Percentiles rank a stretch among this genome's conserved stretches.
These are phyloP conservation scores for rat (Rattus norvegicus) DNA, from an alignment of 2,113 vertebrate species.

Conservation along the genomic window GRCr8 NC_086024.1:42462501-42463000, in stretches of 20 bases:
- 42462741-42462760: neutral
- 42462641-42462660: neutral
- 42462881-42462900: neutral
- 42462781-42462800: neutral
- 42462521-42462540: neutral
- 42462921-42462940: neutral
- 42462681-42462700: too few relatives aligned
- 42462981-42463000: neutral
- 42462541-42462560: neutral
- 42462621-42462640: neutral
- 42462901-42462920: neutral
- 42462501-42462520: neutral
- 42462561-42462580: neutral
- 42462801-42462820: neutral
- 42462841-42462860: neutral
- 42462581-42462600: neutral
- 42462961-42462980: neutral
- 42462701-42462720: too few relatives aligned
- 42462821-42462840: neutral
- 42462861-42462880: neutral
- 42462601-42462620: neutral
- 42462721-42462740: neutral
- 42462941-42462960: neutral
- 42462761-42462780: neutral
- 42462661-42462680: too few relatives aligned